phyloP scores from a whole-genome alignment of 2,888 invertebrate genomes.

The Drosophila anomelani region DNA sequence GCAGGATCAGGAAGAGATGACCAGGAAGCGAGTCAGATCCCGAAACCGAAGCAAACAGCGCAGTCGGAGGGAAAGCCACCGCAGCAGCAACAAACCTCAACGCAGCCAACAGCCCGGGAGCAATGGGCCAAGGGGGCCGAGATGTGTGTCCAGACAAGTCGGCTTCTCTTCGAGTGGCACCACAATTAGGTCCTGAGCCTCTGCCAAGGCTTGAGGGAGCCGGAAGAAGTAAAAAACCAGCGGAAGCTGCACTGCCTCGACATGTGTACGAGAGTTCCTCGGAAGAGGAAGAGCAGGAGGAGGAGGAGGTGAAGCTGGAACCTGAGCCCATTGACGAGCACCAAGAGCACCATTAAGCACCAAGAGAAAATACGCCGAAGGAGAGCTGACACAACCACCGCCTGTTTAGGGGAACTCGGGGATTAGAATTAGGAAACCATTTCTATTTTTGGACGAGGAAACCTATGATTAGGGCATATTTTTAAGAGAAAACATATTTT shows the following conservation, averaged over 20 bases:
- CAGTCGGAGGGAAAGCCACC: conserved; percentile 54
- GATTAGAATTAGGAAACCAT: conserved; percentile 8
- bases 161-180: conserved; percentile 58
- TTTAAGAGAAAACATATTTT: neutral
- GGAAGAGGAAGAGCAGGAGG: conserved; percentile 4
- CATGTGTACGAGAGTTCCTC: conserved; percentile 41
- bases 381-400: conserved; percentile 33
- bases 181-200: conserved; percentile 53
- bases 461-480: too few relatives aligned
- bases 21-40: conserved; percentile 9
- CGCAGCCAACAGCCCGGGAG: conserved; percentile 6
- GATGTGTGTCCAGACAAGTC: conserved; percentile 55
- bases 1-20: conserved; percentile 17
- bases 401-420: neutral
- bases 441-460: neutral
- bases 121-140: conserved; percentile 79
- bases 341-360: conserved; percentile 57
- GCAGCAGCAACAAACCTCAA: neutral
- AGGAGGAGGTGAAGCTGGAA: neutral
- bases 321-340: conserved; percentile 30
- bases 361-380: conserved; percentile 53
- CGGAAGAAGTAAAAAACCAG: neutral
- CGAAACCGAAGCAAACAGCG: conserved; percentile 85
- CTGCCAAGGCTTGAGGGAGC: conserved; percentile 28
- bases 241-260: conserved; percentile 9